A percentile compares a stretch with the other conserved stretches of the same genome.
Conservation (phyloP, 1,140 invertebrate genomes). For the Rhopalosiphum maidis region DNA sequence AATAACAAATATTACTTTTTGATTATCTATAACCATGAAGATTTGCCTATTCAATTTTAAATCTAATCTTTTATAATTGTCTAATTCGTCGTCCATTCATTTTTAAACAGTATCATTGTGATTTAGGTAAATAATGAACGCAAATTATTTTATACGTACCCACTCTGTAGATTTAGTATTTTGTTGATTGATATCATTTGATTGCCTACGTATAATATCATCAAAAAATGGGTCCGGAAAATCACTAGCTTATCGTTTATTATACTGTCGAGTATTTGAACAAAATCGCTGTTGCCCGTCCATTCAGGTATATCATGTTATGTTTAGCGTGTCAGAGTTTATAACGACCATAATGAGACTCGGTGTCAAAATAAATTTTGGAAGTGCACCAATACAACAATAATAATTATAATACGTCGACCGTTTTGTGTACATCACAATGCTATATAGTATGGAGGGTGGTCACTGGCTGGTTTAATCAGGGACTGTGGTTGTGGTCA, state of each 20-base stretch:
- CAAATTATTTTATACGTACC: not conserved
- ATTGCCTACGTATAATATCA: not conserved
- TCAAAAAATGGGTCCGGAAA: not conserved
- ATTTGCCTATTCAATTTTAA: not conserved
- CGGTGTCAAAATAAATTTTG: conserved; percentile 14
- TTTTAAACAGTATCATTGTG: not conserved
- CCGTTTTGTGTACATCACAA: not conserved
- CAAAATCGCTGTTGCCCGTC: not conserved
- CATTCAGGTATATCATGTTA: conserved; percentile 14
- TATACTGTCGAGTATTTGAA: not conserved
- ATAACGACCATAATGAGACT: conserved; percentile 20
- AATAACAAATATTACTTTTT: not conserved
- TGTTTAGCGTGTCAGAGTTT: not conserved
- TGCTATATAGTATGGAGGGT: not conserved
- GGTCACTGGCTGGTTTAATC: conserved; percentile 44
- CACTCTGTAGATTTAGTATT: not conserved
- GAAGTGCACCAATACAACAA: conserved; percentile 11
- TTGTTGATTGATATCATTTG: not conserved
- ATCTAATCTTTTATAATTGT: not conserved
- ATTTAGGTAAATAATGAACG: no score
- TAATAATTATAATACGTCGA: conserved; percentile 29
- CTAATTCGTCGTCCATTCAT: no score
- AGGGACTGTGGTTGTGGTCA: conserved; percentile 41
- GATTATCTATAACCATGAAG: not conserved
- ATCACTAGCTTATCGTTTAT: conserved; percentile 11